Base-by-base conservation (phyloP, 92 coral and sea anemone species). In the Heliopora coerulea region DNA sequence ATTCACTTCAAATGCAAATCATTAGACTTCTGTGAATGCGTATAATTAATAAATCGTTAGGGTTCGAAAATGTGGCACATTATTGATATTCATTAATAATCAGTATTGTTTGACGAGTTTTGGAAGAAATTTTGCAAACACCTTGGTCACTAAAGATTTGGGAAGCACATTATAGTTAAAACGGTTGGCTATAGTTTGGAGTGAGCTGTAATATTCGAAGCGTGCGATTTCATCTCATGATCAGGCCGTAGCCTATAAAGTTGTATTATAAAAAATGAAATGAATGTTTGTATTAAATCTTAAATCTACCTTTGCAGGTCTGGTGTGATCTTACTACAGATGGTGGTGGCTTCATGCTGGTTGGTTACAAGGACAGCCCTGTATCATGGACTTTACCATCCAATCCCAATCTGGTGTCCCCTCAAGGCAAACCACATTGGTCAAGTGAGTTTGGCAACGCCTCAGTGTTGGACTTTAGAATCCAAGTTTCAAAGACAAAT, bases 321-420 rank as follows among this genome's bases (percentile, higher is more conserved):
- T 68, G 50, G 28, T 68, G 75, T 23, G 75, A 68, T 35, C 30
- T 68, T 52, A 13, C 35, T 13, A 68, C 75, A 28, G 75, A 68
- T 49, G 75, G 75, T 48, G 59, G 75, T 46, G 75, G 75, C 8
- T 68, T 41, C 32, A 49, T 68, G n/a, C 50, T 68, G 40, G 14
- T 68, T 68, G 75, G 75, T 46, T 33, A 49, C 59, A 46, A 41
- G 60, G 32, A 68, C 52, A 33, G 32, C 30, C 49, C 75, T 28
- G 58, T 21, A 24, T 41, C 59, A 28, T 68, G 75, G 75, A 54
- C 19, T 24, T 33, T 46, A 15, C 75, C 75, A 13, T 68, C 75
- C 14, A 48, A 28, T 27, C 23, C 13, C 23, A 18, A 48, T 28
- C 26, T 54, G 0, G 75, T 68, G 32, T 21, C 49, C 0, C 75